A percentile compares a stretch with the other conserved stretches of the same genome.
phyloP scores from a whole-genome alignment of 2,113 vertebrate genomes.

The Bufo bufo region DNA sequence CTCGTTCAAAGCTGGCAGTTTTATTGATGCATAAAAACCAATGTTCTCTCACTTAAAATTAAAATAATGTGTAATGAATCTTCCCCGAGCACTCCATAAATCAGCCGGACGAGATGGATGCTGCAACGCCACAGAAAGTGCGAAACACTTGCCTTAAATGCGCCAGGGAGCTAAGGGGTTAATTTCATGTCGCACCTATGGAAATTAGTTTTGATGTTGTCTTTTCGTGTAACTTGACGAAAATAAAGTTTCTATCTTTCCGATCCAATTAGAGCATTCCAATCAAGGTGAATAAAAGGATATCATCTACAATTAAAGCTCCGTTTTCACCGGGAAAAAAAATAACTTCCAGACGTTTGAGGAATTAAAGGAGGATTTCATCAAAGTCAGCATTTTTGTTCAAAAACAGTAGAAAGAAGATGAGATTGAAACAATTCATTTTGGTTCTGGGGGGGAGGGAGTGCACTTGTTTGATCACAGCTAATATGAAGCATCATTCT shows the following conservation, averaged over 20 bases:
- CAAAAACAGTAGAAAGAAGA: conserved; percentile 64
- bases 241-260: conserved; percentile 59
- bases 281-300: conserved; percentile 66
- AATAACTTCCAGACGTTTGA: conserved; percentile 63
- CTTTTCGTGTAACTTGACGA: conserved; percentile 5
- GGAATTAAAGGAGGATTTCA: conserved; percentile 65
- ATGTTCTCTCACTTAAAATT: conserved; percentile 52
- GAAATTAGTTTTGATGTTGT: background rate
- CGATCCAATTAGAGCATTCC: conserved; percentile 74
- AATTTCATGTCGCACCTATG: background rate
- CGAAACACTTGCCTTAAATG: background rate
- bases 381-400: conserved; percentile 68
- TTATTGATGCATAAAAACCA: conserved; percentile 54
- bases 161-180: background rate
- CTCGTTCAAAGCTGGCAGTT: conserved; percentile 42
- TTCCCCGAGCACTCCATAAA: conserved; percentile 62
- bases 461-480: conserved; percentile 70
- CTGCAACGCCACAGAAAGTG: conserved; percentile 64
- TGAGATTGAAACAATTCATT: conserved; percentile 71
- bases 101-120: conserved; percentile 55
- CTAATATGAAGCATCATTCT: conserved; percentile 69
- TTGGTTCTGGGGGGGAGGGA: conserved; percentile 68
- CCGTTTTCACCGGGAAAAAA: conserved; percentile 57
- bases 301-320: conserved; percentile 68
- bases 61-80: conserved; percentile 55